Percentiles rank a stretch among this genome's conserved stretches.
Conservation (phyloP, 2,888 invertebrate genomes). For the Papilio demoleus region DNA sequence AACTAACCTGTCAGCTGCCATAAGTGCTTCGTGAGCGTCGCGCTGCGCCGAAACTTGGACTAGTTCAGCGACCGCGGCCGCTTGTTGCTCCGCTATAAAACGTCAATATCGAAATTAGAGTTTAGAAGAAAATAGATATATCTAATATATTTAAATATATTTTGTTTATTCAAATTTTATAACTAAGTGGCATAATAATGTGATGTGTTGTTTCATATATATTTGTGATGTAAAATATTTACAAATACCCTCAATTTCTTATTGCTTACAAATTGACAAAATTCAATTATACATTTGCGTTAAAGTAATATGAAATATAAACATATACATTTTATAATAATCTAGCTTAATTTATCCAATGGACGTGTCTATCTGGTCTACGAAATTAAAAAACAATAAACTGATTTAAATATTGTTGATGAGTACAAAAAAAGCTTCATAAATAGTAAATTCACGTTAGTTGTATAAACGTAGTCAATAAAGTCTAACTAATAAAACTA, state of each 20-base stretch:
- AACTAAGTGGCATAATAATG: not conserved
- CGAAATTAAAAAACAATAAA: conserved; percentile 3
- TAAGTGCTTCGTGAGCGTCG: conserved; percentile 71
- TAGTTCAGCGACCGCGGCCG: conserved; percentile 74
- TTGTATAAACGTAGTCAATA: not conserved
- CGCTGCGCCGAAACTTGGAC: conserved; percentile 73
- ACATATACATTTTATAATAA: too few species aligned
- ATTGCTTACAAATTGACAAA: not conserved
- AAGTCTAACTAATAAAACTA: conserved; percentile 8
- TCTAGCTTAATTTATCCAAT: not conserved
- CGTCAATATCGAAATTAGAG: not conserved
- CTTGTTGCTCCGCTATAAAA: conserved; percentile 71
- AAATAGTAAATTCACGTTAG: not conserved
- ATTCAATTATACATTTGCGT: not conserved
- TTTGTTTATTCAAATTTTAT: not conserved
- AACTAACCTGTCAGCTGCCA: conserved; percentile 70
- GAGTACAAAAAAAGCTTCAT: conserved; percentile 2
- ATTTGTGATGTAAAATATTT: not conserved
- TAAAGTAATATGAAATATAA: too few species aligned
- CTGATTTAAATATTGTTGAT: not conserved
- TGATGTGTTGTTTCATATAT: not conserved
- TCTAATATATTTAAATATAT: not conserved
- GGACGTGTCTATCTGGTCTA: not conserved
- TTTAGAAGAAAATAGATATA: not conserved
- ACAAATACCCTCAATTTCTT: not conserved